Base-by-base conservation (phyloP, 2,888 invertebrate genomes). In the Aphidius colemani region DNA sequence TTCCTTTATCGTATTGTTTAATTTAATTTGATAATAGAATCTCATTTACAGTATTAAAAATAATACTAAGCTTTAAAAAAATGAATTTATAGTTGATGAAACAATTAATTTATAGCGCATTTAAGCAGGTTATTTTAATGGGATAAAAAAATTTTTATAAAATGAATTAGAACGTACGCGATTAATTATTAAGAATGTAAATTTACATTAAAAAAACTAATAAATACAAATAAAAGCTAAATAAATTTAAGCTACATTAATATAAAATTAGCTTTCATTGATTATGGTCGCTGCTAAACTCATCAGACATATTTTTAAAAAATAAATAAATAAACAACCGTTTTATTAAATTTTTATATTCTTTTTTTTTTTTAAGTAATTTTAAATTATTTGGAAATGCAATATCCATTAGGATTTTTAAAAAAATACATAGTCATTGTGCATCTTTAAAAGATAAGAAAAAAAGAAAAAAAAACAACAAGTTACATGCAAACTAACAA, bases 241-340 rank as follows among this genome's bases (percentile, higher is more conserved):
- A 66, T 65, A 65, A 67, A 69, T 66, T 57, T 65, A 68, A 70
- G 67, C 70, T 70, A 64, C 67, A 64, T 67, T 64, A 49, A 67
- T 70, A 66, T 66, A 65, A 53, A 48, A 65, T 73, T 75, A 74
- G 78, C 80, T 81, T 81, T 82, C 81, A 80, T 73, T 78, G 80
- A 82, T 76, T 81, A 82, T 81, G 82, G 81, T 82, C 81, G 81
- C 82, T 81, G 81, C 78, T 80, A 77, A 57, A 76, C 79, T 79
- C 81, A 79, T 81, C 79, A 74, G 76, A 70, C 68, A 70, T 71
- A 73, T 70, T 66, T 60, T 67, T 64, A 49, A 49, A 59, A 65
- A 18, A 61, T 53, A 60, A 56, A 56, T 61, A 53, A 60, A 59
- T 46, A 53, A 45, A 58, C 11, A 48, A 61, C 18, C 62, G 43